phyloP scores from a whole-genome alignment of 2,113 vertebrate species.

The Trachemys scripta region DNA sequence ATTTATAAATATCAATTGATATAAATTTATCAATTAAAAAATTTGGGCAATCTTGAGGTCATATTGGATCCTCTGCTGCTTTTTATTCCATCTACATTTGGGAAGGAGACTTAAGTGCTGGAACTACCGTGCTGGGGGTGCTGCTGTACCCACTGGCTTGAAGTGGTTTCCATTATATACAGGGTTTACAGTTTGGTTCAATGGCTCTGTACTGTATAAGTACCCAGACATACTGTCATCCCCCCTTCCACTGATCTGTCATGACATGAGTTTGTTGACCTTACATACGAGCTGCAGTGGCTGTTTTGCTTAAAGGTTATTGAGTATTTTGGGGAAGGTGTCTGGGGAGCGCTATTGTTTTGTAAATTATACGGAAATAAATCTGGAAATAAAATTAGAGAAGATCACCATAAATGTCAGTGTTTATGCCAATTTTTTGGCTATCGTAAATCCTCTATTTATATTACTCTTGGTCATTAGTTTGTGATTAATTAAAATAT shows the following conservation, averaged over 20 bases:
- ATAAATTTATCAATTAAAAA: background rate
- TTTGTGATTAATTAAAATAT: background rate
- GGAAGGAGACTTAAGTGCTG: background rate
- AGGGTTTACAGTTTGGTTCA: too few species aligned
- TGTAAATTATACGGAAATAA: background rate
- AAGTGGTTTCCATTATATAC: too few species aligned
- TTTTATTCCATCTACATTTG: background rate
- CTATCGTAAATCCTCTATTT: background rate
- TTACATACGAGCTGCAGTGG: background rate
- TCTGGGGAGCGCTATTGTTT: background rate
- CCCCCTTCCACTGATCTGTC: background rate
- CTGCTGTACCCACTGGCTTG: too few species aligned
- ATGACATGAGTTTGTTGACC: background rate
- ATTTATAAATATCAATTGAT: background rate
- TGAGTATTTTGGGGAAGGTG: background rate
- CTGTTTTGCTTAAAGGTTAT: background rate
- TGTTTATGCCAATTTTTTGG: background rate
- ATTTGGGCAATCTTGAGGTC: background rate
- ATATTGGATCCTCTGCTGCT: background rate
- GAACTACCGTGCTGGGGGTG: too few species aligned
- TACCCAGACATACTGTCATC: background rate
- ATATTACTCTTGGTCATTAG: background rate
- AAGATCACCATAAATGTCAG: background rate
- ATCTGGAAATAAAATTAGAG: background rate
- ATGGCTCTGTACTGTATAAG: background rate